A percentile compares a stretch with the other conserved stretches of the same genome.
Conservation (phyloP, 2,113 vertebrate species). For the Chloropsis cyanopogon region DNA sequence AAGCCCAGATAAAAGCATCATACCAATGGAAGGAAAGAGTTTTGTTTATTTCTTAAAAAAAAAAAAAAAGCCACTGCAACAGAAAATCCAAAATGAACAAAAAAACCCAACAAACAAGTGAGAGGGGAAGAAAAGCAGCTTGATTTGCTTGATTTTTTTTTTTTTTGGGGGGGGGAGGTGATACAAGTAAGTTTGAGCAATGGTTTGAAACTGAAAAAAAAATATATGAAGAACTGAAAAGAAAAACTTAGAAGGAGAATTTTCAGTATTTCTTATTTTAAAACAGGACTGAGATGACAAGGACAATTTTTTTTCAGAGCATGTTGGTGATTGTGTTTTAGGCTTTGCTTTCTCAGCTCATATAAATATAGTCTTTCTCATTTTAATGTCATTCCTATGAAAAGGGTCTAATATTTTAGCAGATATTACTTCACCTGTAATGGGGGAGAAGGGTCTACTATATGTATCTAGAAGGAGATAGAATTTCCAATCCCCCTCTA, state of each 20-base stretch:
- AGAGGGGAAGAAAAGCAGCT: rapidly evolving
- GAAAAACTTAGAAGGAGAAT: background rate
- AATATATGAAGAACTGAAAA: background rate
- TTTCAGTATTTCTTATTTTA: background rate
- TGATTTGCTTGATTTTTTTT: background rate
- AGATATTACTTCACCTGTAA: background rate
- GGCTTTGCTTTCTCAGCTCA: background rate
- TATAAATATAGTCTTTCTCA: background rate
- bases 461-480: background rate
- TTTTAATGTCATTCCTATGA: background rate
- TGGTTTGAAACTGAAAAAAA: background rate
- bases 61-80: rapidly evolving
- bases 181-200: background rate
- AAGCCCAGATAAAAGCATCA: background rate
- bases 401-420: background rate
- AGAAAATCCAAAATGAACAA: background rate
- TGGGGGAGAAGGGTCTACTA: rapidly evolving
- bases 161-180: background rate
- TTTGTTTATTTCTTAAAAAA: background rate
- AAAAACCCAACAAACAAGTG: background rate
- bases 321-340: background rate
- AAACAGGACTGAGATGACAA: background rate
- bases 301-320: background rate
- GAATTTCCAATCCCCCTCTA: background rate
- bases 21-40: rapidly evolving